phyloP scores from a whole-genome alignment of 2,113 vertebrate genomes.

The Gallinago media region DNA sequence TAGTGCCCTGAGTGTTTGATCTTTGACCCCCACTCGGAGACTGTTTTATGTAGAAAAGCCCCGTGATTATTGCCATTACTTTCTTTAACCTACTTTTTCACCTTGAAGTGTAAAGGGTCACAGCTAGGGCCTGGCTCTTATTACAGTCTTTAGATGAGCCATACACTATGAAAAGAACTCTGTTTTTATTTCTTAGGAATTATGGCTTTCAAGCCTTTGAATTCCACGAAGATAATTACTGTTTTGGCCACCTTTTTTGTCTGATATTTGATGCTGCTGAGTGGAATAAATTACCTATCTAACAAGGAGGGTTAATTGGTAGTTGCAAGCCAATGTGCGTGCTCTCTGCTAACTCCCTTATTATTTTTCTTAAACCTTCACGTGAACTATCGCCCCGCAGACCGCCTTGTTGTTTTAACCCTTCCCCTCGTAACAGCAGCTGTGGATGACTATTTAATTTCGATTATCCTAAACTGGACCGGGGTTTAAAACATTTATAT shows the following conservation, averaged over 20 bases:
- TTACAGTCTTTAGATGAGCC: slow-evolving; percentile 80
- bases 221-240: slow-evolving; percentile 78
- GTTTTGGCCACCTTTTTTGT: slow-evolving; percentile 74
- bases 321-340: slow-evolving; percentile 64
- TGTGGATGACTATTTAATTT: not conserved
- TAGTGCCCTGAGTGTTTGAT: slow-evolving; percentile 70
- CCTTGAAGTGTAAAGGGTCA: slow-evolving; percentile 81
- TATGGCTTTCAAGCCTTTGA: slow-evolving; percentile 77
- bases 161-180: slow-evolving; percentile 74
- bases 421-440: not conserved
- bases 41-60: slow-evolving; percentile 84
- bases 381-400: slow-evolving; percentile 31
- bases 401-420: slow-evolving; percentile 69
- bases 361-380: slow-evolving; percentile 66
- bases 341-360: slow-evolving; percentile 47
- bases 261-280: slow-evolving; percentile 76
- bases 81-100: slow-evolving; percentile 76
- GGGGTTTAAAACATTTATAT: not conserved
- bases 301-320: slow-evolving; percentile 79
- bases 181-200: slow-evolving; percentile 83
- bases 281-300: slow-evolving; percentile 78
- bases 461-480: not conserved
- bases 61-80: slow-evolving; percentile 79
- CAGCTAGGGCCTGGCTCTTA: slow-evolving; percentile 77
- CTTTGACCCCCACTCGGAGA: slow-evolving; percentile 80